Conservation (phyloP, 2,888 invertebrate species). For the Rhamnusium bicolor region DNA sequence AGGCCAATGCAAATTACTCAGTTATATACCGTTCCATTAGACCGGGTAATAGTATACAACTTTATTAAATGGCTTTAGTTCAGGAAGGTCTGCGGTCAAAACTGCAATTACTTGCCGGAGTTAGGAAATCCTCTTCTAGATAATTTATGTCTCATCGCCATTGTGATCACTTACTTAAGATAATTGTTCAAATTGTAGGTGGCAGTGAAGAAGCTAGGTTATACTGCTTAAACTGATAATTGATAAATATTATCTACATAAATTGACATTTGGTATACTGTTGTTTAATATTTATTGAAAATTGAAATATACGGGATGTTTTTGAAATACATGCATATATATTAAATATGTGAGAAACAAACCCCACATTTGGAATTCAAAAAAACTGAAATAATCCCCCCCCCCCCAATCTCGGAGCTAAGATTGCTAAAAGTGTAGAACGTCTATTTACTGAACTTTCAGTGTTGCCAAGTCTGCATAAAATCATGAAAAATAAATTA, state of each 20-base stretch:
- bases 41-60: conserved; percentile 29
- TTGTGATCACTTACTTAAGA: conserved; percentile 17
- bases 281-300: no score
- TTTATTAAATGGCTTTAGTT: conserved; percentile 31
- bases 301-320: no score
- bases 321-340: no score
- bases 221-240: no score
- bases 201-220: not conserved
- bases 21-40: conserved; percentile 22
- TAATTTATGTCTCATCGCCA: conserved; percentile 22
- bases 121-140: conserved; percentile 26
- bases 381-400: no score
- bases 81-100: conserved; percentile 28
- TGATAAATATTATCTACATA: not conserved
- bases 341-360: no score
- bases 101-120: conserved; percentile 22
- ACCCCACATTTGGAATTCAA: no score
- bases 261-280: not conserved
- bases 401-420: no score
- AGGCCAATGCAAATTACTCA: conserved; percentile 25
- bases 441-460: no score
- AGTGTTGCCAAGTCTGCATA: no score
- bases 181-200: conserved; percentile 1
- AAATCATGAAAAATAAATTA: no score
- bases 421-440: no score